phyloP scores from a whole-genome alignment of 2,113 vertebrate species.

The Halcyon malimbica region DNA sequence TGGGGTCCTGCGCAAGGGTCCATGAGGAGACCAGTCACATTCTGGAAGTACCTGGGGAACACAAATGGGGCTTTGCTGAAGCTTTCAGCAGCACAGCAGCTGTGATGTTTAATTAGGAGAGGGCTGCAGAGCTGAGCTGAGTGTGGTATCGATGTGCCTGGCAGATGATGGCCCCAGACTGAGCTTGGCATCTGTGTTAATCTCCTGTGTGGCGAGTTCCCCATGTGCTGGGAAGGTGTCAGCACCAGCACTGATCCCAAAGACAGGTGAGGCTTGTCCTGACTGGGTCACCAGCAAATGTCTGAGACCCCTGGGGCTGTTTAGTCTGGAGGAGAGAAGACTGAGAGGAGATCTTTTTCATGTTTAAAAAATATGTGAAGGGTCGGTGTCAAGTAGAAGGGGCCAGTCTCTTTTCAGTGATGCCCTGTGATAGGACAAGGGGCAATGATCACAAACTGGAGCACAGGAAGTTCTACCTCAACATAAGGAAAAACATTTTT shows the following conservation, averaged over 20 bases:
- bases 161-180: neutral
- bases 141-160: accelerated
- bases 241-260: neutral
- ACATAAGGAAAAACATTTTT: too few species aligned
- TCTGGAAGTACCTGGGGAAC: neutral
- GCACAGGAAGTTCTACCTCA: too few species aligned
- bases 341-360: too few species aligned
- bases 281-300: neutral
- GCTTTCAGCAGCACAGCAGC: neutral
- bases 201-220: accelerated
- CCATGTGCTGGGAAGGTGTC: neutral
- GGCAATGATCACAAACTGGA: too few species aligned
- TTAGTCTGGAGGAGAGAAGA: too few species aligned
- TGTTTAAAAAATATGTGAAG: too few species aligned
- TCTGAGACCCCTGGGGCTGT: too few species aligned
- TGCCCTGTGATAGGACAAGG: too few species aligned
- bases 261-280: neutral
- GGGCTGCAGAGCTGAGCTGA: neutral
- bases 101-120: neutral
- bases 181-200: accelerated
- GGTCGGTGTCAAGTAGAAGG: too few species aligned
- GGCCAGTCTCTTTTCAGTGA: too few species aligned
- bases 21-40: neutral
- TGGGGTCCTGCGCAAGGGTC: neutral
- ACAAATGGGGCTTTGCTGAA: neutral